Conservation (phyloP, 2,113 vertebrate genomes). For the Clarias macrocephalus region DNA sequence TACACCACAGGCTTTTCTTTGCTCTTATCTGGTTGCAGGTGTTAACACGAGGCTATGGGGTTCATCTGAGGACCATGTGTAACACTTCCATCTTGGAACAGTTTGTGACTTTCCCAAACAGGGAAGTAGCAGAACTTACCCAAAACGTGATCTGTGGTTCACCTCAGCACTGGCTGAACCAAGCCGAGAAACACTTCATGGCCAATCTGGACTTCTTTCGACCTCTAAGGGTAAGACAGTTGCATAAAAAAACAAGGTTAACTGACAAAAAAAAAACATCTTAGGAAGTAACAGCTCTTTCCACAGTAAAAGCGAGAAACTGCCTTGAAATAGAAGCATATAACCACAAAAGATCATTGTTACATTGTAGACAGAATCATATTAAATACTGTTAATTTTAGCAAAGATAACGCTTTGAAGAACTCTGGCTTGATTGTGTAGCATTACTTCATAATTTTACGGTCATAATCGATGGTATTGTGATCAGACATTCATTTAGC, state of each 20-base stretch:
- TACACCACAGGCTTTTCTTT: background rate
- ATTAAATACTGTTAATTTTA: background rate
- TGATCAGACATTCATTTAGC: background rate
- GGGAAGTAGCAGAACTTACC: constrained; percentile 5
- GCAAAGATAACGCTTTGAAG: background rate
- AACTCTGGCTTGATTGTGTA: background rate
- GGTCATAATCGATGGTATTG: background rate
- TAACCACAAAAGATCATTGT: background rate
- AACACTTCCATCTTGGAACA: constrained; percentile 65
- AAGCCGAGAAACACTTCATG: constrained; percentile 70
- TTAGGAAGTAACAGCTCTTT: background rate
- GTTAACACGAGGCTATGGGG: constrained; percentile 77
- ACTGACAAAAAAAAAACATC: background rate
- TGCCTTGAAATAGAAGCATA: background rate
- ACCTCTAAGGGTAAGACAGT: constrained; percentile 75
- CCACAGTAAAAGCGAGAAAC: background rate
- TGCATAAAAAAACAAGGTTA: background rate
- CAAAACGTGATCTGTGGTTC: constrained; percentile 75
- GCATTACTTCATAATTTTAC: background rate
- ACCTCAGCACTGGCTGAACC: constrained; percentile 68
- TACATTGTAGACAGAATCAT: background rate
- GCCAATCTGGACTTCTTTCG: constrained; percentile 82
- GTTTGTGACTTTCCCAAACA: constrained; percentile 75
- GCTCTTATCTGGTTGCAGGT: constrained; percentile 66
- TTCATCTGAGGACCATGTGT: constrained; percentile 79